Percentiles rank a stretch among this genome's conserved stretches.
Evolutionary conservation across 2,113 vertebrate species (phyloP).

Genomic region (Tiliqua scincoides): DNA sequence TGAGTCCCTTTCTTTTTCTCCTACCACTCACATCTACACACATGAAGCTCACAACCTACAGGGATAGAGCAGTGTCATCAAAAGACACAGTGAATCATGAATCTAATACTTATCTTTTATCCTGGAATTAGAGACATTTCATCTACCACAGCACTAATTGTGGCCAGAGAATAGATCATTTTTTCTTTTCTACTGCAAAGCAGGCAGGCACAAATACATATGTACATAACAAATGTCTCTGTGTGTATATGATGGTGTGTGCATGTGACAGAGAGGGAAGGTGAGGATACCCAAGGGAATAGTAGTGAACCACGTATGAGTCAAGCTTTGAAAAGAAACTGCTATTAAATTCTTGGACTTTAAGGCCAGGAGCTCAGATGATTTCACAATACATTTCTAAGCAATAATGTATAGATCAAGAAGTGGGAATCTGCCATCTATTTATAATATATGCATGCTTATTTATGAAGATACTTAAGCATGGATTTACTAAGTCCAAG

Average conservation of each 20-base stretch:
- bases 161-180: conserved; percentile 24
- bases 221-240: background rate
- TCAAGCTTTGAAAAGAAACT: conserved; percentile 34
- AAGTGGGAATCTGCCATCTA: conserved; percentile 60
- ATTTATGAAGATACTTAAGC: conserved; percentile 71
- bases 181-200: conserved; percentile 13
- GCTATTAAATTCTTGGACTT: conserved; percentile 50
- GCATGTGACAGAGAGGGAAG: background rate
- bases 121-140: background rate
- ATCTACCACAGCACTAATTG: conserved; percentile 29
- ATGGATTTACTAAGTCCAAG: conserved; percentile 74
- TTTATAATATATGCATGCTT: conserved; percentile 61
- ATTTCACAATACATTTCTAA: conserved; percentile 58
- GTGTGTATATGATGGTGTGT: background rate
- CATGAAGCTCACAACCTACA: background rate
- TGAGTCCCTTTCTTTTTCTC: background rate
- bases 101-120: background rate
- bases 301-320: conserved; percentile 41
- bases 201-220: background rate
- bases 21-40: background rate
- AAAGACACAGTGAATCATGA: background rate
- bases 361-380: conserved; percentile 27
- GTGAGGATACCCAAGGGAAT: conserved; percentile 54
- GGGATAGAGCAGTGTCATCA: background rate
- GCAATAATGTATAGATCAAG: conserved; percentile 57